These are phyloP conservation scores for Chiridota heheva DNA, from an alignment of 35 echinoderm and acorn worm genomes.

Conservation along the genomic window DNA sequence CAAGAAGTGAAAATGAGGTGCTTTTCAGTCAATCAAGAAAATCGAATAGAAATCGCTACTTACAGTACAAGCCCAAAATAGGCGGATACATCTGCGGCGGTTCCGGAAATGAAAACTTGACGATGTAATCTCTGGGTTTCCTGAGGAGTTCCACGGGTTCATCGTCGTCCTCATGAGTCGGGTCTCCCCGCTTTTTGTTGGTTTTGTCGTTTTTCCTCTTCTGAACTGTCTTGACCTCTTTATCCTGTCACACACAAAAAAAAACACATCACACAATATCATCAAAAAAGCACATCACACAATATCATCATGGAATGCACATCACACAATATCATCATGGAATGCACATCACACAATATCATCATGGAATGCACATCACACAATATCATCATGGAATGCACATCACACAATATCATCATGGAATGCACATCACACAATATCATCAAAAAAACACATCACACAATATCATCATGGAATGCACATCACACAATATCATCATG, in stretches of 20 bases:
- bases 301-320: not conserved
- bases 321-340: not conserved
- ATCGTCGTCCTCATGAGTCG: constrained; percentile 61
- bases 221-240: constrained; percentile 46
- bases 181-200: constrained; percentile 77
- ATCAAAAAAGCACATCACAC: not conserved
- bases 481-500: no score
- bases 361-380: no score
- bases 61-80: constrained; percentile 86
- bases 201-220: constrained; percentile 57
- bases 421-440: no score
- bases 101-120: constrained; percentile 88
- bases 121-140: constrained; percentile 90
- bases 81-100: constrained; percentile 83
- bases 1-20: not conserved
- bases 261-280: not conserved
- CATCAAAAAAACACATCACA: no score
- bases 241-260: constrained; percentile 51
- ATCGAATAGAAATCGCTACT: no score
- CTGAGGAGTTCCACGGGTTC: constrained; percentile 81
- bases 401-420: no score
- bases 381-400: no score
- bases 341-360: no score
- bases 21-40: not conserved
- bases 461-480: no score